Percentiles rank a stretch among this genome's conserved stretches.
phyloP scores from a whole-genome alignment of 2,113 vertebrate species.

The Macquaria australasica region DNA sequence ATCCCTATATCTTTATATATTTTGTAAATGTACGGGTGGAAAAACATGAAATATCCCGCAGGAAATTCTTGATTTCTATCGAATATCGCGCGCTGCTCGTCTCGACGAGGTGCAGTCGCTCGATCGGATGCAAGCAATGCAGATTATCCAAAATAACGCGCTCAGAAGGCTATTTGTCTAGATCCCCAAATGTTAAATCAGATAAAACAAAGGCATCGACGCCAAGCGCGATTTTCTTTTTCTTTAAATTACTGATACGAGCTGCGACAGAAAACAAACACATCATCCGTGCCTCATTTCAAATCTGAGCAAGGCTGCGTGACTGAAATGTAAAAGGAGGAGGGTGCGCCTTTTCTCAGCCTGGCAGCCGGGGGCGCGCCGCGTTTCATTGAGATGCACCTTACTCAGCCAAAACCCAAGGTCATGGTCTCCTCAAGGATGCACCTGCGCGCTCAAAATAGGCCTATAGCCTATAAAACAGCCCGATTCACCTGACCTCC shows the following conservation, averaged over 20 bases:
- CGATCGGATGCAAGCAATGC: slow-evolving; percentile 35
- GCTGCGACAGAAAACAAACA: neutral
- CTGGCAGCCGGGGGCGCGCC: slow-evolving; percentile 59
- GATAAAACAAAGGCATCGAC: neutral
- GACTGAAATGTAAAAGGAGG: slow-evolving; percentile 63
- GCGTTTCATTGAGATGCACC: slow-evolving; percentile 53
- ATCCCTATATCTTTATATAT: neutral
- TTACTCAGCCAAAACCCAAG: slow-evolving; percentile 70
- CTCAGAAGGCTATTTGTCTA: neutral
- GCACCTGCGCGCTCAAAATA: slow-evolving; percentile 15
- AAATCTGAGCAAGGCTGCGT: slow-evolving; percentile 73
- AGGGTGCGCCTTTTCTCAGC: slow-evolving; percentile 70
- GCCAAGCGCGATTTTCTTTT: neutral
- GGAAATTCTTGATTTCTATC: slow-evolving; percentile 23
- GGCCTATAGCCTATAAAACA: neutral
- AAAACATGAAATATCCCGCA: slow-evolving; percentile 12
- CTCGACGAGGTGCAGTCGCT: slow-evolving; percentile 34
- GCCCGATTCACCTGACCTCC: neutral
- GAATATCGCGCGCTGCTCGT: neutral
- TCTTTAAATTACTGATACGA: neutral
- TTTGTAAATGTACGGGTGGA: neutral
- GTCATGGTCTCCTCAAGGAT: slow-evolving; percentile 60
- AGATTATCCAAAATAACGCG: slow-evolving; percentile 42
- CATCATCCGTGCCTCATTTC: slow-evolving; percentile 53
- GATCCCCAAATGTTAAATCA: neutral